Percentiles rank a stretch among this genome's conserved stretches.
Evolutionary conservation across 2,113 vertebrate genomes (phyloP).

Genomic region (Dendropsophus ebraccatus): DNA sequence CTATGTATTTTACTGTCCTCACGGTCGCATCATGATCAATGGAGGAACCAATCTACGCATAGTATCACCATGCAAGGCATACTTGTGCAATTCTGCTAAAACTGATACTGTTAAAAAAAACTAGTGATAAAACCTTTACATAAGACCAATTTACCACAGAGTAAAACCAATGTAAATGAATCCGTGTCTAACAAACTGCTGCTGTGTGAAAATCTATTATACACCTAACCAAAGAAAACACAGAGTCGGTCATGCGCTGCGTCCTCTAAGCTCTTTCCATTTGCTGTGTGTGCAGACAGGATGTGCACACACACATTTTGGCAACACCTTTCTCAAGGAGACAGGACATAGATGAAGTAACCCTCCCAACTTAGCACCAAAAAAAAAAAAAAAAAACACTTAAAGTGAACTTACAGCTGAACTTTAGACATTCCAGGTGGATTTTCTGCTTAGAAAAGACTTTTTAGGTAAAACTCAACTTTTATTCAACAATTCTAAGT

Average conservation of each 20-base stretch:
- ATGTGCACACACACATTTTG: neutral
- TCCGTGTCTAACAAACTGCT: neutral
- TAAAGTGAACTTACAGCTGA: neutral
- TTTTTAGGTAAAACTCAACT: too few species aligned
- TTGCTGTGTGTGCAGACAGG: conserved; percentile 14
- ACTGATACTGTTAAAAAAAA: too few species aligned
- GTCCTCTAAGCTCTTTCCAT: conserved; percentile 13
- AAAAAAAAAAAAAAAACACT: neutral
- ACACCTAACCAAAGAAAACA: conserved; percentile 47
- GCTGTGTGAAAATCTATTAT: conserved; percentile 7
- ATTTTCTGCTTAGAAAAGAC: too few species aligned
- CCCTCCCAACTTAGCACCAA: neutral
- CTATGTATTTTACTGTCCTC: too few species aligned
- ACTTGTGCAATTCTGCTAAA: too few species aligned
- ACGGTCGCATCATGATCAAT: too few species aligned
- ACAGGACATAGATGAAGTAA: neutral
- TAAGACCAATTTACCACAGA: neutral
- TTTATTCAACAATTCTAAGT: too few species aligned
- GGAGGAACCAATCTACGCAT: too few species aligned
- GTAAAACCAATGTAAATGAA: conserved; percentile 28
- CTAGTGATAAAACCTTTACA: too few species aligned
- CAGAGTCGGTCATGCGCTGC: conserved; percentile 6
- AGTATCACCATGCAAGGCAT: too few species aligned
- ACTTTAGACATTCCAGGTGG: neutral
- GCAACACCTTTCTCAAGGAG: neutral